Conservation (phyloP, 2,113 vertebrate species). For the Hemiprocne comata region DNA sequence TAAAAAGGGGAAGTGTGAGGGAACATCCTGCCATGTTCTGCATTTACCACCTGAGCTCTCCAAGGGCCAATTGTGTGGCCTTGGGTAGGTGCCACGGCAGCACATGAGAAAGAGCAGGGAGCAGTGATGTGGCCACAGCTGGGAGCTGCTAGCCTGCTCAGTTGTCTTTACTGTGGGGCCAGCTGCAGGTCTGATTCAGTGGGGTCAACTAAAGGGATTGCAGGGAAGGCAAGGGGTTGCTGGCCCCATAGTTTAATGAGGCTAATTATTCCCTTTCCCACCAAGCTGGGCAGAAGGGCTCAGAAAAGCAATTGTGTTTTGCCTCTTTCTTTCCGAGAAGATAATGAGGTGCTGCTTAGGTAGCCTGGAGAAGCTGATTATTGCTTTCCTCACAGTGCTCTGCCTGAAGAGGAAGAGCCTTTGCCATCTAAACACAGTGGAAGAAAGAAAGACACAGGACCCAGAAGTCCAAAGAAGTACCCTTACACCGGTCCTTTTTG, state of each 20-base stretch:
- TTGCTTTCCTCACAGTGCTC: not conserved
- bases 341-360: not conserved
- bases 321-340: not conserved
- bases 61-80: not conserved
- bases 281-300: not conserved
- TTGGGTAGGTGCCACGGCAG: not conserved
- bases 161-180: not conserved
- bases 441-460: not conserved
- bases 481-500: not conserved
- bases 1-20: not conserved
- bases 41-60: not conserved
- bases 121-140: not conserved
- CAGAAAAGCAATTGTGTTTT: slow-evolving; percentile 6
- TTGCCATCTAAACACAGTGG: not conserved
- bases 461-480: not conserved
- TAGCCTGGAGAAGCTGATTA: not conserved
- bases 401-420: not conserved
- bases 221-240: not conserved
- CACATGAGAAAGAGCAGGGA: not conserved
- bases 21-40: not conserved
- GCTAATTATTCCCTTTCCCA: slow-evolving; percentile 36
- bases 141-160: accelerated
- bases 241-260: not conserved
- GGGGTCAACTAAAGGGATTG: not conserved
- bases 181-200: not conserved